Evolutionary conservation across 1,140 invertebrate species (phyloP).

Genomic region (Rhagoletis zephyria): DNA sequence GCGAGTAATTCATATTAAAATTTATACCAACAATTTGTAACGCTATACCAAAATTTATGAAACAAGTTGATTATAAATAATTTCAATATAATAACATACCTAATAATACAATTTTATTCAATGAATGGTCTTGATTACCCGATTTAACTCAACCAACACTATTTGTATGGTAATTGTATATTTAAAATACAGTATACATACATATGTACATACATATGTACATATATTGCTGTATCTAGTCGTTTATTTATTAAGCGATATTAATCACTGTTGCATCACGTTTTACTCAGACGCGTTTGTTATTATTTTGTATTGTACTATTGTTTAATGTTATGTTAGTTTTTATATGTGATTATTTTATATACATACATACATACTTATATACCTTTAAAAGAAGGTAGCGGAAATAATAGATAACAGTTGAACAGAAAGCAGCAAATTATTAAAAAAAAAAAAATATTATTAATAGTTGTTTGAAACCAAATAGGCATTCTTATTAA

Average conservation of each 20-base stretch:
- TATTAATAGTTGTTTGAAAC: too few species aligned
- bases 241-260: conserved; percentile 10
- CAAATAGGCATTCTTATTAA: too few species aligned
- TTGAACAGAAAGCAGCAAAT: not conserved
- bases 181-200: not conserved
- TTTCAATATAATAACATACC: too few species aligned
- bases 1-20: too few species aligned
- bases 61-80: too few species aligned
- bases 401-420: not conserved
- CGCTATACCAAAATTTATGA: too few species aligned
- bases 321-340: not conserved
- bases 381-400: not conserved
- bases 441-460: too few species aligned
- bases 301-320: not conserved
- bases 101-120: too few species aligned
- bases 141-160: too few species aligned
- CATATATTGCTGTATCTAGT: not conserved
- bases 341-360: not conserved
- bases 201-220: not conserved
- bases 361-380: not conserved
- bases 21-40: too few species aligned
- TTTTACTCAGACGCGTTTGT: not conserved
- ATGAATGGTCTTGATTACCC: too few species aligned
- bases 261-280: not conserved
- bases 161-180: not conserved